phyloP scores from a whole-genome alignment of 2,888 invertebrate genomes.

The Keiferia lycopersicella region DNA sequence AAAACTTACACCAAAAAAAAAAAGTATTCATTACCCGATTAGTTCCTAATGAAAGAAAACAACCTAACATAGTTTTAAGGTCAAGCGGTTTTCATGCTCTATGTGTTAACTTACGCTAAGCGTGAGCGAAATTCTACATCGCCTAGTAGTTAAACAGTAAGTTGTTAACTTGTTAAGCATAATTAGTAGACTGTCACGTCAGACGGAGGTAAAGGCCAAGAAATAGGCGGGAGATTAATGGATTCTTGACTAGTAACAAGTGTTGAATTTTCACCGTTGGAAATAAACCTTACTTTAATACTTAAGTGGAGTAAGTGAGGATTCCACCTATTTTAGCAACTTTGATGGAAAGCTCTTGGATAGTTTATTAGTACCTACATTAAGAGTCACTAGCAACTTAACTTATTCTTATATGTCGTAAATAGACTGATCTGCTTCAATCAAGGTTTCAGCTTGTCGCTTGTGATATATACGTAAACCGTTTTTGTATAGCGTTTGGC shows the following conservation, averaged over 20 bases:
- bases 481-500: no score
- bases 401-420: no score
- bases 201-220: not conserved
- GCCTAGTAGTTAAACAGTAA: conserved; percentile 20
- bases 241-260: not conserved
- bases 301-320: no score
- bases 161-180: conserved; percentile 11
- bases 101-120: conserved; percentile 9
- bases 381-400: no score
- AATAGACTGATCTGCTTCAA: no score
- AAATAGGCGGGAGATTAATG: conserved; percentile 4
- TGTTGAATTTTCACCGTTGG: no score
- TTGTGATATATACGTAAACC: no score
- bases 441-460: no score
- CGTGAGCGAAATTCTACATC: conserved; percentile 9
- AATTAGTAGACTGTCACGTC: conserved; percentile 20
- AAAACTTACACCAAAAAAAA: not conserved
- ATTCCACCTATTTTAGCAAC: no score
- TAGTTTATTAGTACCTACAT: no score
- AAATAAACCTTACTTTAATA: no score
- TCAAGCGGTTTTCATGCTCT: conserved; percentile 12
- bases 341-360: no score
- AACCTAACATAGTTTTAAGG: conserved; percentile 1
- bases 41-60: not conserved
- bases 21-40: not conserved